Percentiles rank a stretch among this genome's conserved stretches.
Conservation (phyloP, 2,113 vertebrate species). For the Grammomys dolichurus region DNA sequence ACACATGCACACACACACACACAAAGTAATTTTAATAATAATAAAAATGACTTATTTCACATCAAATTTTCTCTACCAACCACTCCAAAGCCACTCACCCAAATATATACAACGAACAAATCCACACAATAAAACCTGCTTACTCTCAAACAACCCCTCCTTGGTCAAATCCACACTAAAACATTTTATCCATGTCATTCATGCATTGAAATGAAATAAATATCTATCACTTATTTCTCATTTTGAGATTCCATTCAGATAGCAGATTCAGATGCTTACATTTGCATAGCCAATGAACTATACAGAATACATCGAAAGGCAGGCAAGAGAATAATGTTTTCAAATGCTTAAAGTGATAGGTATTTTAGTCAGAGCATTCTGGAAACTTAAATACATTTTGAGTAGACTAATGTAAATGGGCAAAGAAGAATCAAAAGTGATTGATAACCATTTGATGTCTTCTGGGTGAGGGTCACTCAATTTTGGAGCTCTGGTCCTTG, state of each 20-base stretch:
- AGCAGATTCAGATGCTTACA: slow-evolving; percentile 14
- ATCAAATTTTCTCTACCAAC: background rate
- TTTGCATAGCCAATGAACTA: background rate
- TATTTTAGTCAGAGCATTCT: slow-evolving; percentile 9
- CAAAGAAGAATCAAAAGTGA: background rate
- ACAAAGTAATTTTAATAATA: background rate
- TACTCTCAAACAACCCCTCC: background rate
- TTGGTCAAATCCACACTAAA: background rate
- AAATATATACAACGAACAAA: background rate
- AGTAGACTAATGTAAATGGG: background rate
- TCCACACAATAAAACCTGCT: background rate
- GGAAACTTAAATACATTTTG: background rate
- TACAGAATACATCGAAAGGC: background rate
- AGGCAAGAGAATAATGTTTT: background rate
- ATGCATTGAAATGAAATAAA: slow-evolving; percentile 21
- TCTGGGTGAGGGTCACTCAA: background rate
- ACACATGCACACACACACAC: too few species aligned
- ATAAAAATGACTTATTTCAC: background rate
- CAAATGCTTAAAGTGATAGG: background rate
- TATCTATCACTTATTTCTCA: background rate
- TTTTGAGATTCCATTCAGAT: slow-evolving; percentile 24
- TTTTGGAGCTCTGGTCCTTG: background rate
- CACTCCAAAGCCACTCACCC: background rate
- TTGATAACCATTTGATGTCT: background rate
- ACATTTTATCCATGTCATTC: background rate